Conservation (phyloP, 23 tunicate species). For the Ascidia mentula region DNA sequence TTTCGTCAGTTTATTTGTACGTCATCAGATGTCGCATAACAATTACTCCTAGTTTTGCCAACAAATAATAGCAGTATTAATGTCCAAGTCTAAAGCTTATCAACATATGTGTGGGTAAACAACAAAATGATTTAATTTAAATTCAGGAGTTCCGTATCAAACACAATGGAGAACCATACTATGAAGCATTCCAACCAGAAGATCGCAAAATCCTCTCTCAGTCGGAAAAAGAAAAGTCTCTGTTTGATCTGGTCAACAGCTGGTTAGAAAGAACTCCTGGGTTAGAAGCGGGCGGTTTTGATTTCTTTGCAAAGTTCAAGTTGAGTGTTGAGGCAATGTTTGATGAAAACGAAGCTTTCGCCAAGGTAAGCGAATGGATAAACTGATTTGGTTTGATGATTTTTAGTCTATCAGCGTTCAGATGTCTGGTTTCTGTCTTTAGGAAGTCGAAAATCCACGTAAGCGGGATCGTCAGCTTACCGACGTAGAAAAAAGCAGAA, state of each 20-base stretch:
- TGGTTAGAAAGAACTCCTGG: constrained; percentile 94
- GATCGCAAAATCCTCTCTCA: constrained; percentile 28
- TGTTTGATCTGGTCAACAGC: constrained; percentile 61
- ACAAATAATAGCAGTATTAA: too few species aligned
- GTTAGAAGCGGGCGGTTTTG: constrained; percentile 54
- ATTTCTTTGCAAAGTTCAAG: constrained; percentile 70
- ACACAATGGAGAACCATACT: constrained; percentile 51
- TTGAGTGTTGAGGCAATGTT: constrained; percentile 61
- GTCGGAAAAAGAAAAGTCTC: constrained; percentile 51
- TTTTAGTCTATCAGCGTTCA: not conserved
- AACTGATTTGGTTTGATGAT: not conserved
- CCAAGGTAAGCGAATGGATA: constrained; percentile 64
- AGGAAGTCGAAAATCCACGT: constrained; percentile 45
- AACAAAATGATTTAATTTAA: constrained; percentile 52
- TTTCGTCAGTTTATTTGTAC: too few species aligned
- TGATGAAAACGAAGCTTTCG: constrained; percentile 48
- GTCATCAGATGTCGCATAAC: too few species aligned
- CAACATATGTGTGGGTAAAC: too few species aligned
- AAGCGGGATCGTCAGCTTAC: not conserved
- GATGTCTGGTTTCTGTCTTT: not conserved
- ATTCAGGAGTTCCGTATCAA: constrained; percentile 67
- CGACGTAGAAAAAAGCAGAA: constrained; percentile 4
- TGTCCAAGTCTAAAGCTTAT: too few species aligned
- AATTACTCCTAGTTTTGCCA: too few species aligned
- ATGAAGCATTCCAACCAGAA: constrained; percentile 49